A percentile compares a stretch with the other conserved stretches of the same genome.
These are phyloP conservation scores for Ceratosolen solmsi DNA, from an alignment of 1,140 invertebrate genomes.

Conservation along the genomic window DNA sequence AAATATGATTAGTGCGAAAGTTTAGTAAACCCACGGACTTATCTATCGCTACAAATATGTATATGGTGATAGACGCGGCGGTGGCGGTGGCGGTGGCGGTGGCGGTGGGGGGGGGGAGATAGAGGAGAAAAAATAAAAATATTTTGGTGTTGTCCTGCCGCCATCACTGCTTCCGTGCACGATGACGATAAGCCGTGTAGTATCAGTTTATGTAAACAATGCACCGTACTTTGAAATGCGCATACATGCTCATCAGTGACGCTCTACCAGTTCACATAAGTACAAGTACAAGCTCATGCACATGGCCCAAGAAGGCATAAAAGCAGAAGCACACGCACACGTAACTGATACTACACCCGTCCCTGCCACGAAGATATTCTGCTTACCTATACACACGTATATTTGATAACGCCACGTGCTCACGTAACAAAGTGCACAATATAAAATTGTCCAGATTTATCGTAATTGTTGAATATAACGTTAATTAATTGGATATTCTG, in stretches of 20 bases:
- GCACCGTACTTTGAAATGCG: conserved; percentile 27
- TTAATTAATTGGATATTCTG: background rate
- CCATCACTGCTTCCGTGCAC: conserved; percentile 5
- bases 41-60: too few relatives aligned
- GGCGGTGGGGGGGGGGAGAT: too few relatives aligned
- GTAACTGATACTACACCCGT: background rate
- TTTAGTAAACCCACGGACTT: conserved; percentile 8
- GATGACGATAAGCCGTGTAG: conserved; percentile 29
- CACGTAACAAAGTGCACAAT: background rate
- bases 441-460: background rate
- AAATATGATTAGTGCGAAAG: background rate
- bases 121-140: conserved; percentile 8
- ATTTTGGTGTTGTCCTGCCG: conserved; percentile 12
- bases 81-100: too few relatives aligned
- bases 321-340: background rate
- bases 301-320: too few relatives aligned
- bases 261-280: background rate
- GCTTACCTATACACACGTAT: background rate
- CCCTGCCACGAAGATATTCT: too few relatives aligned
- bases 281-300: background rate
- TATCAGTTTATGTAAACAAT: conserved; percentile 38
- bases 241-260: conserved; percentile 1
- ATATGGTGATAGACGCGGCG: too few relatives aligned
- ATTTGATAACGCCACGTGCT: conserved; percentile 8
- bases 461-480: background rate